Evolutionary conservation across 2,113 vertebrate species (phyloP).

Genomic region (Pangasianodon hypophthalmus): DNA sequence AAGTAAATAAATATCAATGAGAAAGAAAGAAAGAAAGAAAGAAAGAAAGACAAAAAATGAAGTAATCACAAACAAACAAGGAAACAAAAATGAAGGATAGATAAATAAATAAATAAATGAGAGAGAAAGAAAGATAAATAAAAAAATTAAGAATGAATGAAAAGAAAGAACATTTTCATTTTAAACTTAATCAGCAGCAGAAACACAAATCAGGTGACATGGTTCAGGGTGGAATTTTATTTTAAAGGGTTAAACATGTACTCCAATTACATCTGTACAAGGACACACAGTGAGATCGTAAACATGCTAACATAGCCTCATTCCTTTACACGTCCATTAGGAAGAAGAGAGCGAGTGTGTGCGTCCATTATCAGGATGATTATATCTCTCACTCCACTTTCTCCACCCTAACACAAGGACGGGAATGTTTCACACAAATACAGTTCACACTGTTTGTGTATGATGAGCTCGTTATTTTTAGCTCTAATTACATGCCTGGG

Average conservation of each 20-base stretch:
- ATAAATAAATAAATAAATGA: too few relatives aligned
- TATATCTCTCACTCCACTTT: constrained; percentile 1
- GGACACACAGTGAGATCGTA: background rate
- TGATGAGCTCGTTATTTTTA: constrained; percentile 25
- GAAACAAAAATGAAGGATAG: too few relatives aligned
- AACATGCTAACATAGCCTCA: background rate
- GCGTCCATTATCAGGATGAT: constrained; percentile 11
- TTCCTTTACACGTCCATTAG: background rate
- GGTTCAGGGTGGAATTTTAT: background rate
- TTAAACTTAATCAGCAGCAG: background rate
- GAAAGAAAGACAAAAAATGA: too few relatives aligned
- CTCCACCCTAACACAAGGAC: background rate
- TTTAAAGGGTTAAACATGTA: background rate
- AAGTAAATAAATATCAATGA: too few relatives aligned
- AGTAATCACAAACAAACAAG: too few relatives aligned
- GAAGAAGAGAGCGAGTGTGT: background rate
- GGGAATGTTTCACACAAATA: background rate
- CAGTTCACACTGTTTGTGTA: constrained; percentile 14
- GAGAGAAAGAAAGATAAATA: background rate
- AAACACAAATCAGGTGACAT: background rate
- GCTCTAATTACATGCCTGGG: constrained; percentile 15
- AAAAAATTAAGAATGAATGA: too few relatives aligned
- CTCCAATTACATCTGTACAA: background rate
- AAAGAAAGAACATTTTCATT: background rate
- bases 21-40: background rate